phyloP scores from a whole-genome alignment of 92 coral and sea anemone genomes.

The Porites lobata region DNA sequence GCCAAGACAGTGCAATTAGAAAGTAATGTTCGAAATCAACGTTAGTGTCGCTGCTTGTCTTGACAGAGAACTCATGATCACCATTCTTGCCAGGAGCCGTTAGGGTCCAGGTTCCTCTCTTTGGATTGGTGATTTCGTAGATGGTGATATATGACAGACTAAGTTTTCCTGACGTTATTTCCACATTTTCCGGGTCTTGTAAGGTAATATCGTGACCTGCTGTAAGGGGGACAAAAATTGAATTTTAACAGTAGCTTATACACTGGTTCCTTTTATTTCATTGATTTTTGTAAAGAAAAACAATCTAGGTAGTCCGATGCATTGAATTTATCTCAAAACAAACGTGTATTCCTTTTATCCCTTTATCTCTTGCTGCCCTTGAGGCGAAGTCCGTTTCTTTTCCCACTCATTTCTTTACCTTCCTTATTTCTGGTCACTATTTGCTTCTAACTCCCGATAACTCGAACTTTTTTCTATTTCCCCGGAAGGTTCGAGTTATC shows the following conservation, averaged over 20 bases:
- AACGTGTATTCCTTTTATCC: no score
- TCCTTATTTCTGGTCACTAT: no score
- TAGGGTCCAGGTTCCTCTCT: conserved; percentile 85
- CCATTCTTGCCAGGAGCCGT: conserved; percentile 66
- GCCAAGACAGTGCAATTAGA: conserved; percentile 39
- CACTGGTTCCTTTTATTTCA: neutral
- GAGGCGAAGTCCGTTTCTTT: no score
- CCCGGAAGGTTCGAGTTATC: no score
- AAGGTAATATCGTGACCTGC: conserved; percentile 56
- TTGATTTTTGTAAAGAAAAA: no score
- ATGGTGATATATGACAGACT: conserved; percentile 69
- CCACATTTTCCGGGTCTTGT: conserved; percentile 41
- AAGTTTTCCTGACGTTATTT: conserved; percentile 68
- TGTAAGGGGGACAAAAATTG: neutral
- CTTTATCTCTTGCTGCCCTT: no score
- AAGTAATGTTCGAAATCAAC: conserved; percentile 86
- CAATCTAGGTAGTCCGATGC: no score
- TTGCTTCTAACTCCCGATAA: no score
- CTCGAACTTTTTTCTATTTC: no score
- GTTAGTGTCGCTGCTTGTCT: conserved; percentile 77
- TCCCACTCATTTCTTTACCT: no score
- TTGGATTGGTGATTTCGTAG: conserved; percentile 77
- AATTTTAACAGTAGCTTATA: neutral
- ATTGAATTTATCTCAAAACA: no score
- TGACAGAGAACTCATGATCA: conserved; percentile 75